Percentiles rank a stretch among this genome's conserved stretches.
These are phyloP conservation scores for Cottus gobio DNA, from an alignment of 2,113 vertebrate genomes.

Conservation along the genomic window DNA sequence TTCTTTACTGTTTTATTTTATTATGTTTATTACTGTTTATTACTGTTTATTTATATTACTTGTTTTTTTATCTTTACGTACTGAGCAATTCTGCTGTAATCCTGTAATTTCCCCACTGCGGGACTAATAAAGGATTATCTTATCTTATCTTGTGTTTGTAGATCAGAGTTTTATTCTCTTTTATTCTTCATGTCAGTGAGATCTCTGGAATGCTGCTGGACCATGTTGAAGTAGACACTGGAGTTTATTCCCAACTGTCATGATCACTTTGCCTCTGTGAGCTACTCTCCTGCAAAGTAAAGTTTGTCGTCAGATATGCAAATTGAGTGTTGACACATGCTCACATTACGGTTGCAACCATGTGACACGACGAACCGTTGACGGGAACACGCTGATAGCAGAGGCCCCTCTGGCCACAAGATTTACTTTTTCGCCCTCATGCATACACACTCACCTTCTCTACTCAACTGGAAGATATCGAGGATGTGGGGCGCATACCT, in stretches of 20 bases:
- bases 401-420: slow-evolving; percentile 66
- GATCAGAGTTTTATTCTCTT: not conserved
- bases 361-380: slow-evolving; percentile 70
- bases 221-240: not conserved
- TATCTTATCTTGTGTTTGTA: slow-evolving; percentile 20
- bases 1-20: too few species aligned
- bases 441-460: slow-evolving; percentile 52
- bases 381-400: slow-evolving; percentile 69
- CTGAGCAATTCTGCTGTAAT: too few species aligned
- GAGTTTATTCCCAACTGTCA: slow-evolving; percentile 9
- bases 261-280: not conserved
- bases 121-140: too few species aligned
- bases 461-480: slow-evolving; percentile 57
- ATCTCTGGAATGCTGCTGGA: not conserved
- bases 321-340: slow-evolving; percentile 69
- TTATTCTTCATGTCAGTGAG: not conserved
- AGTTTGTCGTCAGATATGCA: slow-evolving; percentile 66
- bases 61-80: too few species aligned
- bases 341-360: slow-evolving; percentile 63
- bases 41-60: too few species aligned
- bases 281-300: slow-evolving; percentile 23
- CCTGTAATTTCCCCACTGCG: too few species aligned
- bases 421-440: slow-evolving; percentile 66
- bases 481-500: slow-evolving; percentile 47
- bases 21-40: too few species aligned